phyloP scores from a whole-genome alignment of 2,797 vertebrate genomes.

The Lithobates pipiens region DNA sequence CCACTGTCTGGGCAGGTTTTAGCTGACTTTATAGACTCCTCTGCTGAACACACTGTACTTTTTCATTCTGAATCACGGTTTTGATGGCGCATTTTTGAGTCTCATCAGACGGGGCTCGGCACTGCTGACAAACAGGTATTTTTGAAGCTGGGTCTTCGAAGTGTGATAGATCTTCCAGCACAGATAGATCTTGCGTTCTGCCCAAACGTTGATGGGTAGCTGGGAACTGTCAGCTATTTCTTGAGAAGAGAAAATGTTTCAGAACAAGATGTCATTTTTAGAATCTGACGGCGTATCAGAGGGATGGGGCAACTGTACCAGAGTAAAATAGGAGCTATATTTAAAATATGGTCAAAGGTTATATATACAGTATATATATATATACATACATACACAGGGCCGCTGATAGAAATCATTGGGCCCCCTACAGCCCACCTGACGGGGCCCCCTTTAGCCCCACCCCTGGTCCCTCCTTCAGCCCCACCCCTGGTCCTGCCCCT shows the following conservation, averaged over 20 bases:
- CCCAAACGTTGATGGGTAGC: not conserved
- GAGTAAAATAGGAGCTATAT: not conserved
- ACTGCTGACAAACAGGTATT: slow-evolving; percentile 8
- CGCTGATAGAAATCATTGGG: too few species aligned
- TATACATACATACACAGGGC: too few species aligned
- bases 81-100: not conserved
- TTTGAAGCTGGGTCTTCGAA: not conserved
- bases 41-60: not conserved
- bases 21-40: not conserved
- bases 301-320: not conserved
- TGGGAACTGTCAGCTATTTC: not conserved
- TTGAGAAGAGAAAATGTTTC: not conserved
- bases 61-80: not conserved
- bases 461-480: too few species aligned
- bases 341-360: too few species aligned
- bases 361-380: too few species aligned
- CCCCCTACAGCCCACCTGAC: too few species aligned
- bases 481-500: too few species aligned
- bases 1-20: not conserved
- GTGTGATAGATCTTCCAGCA: not conserved
- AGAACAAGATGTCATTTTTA: not conserved
- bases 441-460: too few species aligned
- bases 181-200: not conserved
- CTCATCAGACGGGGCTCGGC: not conserved
- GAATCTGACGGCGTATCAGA: not conserved